Percentiles rank a stretch among this genome's conserved stretches.
phyloP scores from a whole-genome alignment of 2,113 vertebrate genomes.

The Macheiramphus alcinus region DNA sequence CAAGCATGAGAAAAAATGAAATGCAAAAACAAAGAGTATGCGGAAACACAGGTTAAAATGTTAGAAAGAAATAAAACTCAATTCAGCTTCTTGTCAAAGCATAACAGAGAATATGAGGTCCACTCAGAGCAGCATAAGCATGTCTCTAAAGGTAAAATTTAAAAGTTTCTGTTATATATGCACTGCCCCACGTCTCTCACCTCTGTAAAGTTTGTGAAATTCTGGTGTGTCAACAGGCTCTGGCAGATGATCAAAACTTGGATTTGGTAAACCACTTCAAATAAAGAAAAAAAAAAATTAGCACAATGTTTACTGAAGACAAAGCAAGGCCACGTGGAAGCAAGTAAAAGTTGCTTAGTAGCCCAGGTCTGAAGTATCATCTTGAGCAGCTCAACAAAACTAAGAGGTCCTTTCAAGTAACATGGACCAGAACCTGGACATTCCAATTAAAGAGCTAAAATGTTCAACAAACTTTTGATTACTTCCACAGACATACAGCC shows the following conservation, averaged over 20 bases:
- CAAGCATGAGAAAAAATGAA: neutral
- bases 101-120: neutral
- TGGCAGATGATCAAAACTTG: constrained; percentile 80
- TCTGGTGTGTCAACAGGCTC: constrained; percentile 80
- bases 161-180: neutral
- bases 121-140: neutral
- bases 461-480: neutral
- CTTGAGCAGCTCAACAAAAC: neutral
- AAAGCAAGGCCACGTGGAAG: neutral
- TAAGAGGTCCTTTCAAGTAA: neutral
- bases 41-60: neutral
- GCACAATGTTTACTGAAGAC: neutral
- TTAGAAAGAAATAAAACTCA: neutral
- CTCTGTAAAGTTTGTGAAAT: constrained; percentile 84
- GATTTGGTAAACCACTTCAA: constrained; percentile 72
- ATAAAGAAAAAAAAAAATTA: neutral
- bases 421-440: neutral
- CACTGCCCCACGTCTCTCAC: constrained; percentile 49
- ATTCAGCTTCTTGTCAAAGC: neutral
- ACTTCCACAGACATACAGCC: neutral
- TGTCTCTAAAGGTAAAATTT: neutral
- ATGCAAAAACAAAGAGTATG: neutral
- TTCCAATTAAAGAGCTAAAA: neutral
- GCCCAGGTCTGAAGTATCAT: neutral
- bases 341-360: neutral